phyloP scores from a whole-genome alignment of 2,888 invertebrate species.

The Orthosia incerta region DNA sequence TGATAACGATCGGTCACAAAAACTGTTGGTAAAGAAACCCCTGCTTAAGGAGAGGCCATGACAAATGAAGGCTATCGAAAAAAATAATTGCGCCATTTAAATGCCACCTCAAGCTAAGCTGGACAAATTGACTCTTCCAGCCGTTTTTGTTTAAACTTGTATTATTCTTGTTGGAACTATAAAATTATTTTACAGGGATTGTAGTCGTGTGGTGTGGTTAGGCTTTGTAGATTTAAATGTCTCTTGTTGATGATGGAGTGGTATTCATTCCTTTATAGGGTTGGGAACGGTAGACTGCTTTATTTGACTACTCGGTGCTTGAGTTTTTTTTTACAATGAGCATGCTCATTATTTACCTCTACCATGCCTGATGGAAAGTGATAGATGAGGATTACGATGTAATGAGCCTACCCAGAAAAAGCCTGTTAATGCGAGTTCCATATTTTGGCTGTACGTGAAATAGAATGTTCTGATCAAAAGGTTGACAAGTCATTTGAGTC shows the following conservation, averaged over 20 bases:
- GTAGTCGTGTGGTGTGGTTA: slow-evolving; percentile 9
- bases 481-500: background rate
- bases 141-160: slow-evolving; percentile 54
- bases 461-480: no score
- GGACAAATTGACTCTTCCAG: slow-evolving; percentile 81
- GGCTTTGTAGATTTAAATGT: slow-evolving; percentile 12
- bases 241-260: background rate
- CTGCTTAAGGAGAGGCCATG: slow-evolving; percentile 69
- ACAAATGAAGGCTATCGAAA: slow-evolving; percentile 82
- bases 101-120: slow-evolving; percentile 79
- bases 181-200: slow-evolving; percentile 21
- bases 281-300: no score
- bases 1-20: slow-evolving; percentile 85
- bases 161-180: slow-evolving; percentile 46
- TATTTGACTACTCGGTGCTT: background rate
- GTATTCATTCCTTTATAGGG: background rate
- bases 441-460: no score
- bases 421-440: no score
- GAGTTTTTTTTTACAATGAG: no score
- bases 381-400: no score
- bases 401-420: no score
- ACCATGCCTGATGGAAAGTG: no score
- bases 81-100: slow-evolving; percentile 85
- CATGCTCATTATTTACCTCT: no score
- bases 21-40: slow-evolving; percentile 72